Evolutionary conservation across 2,888 invertebrate species (phyloP), one percentile per base, ranked within the genome.

Genomic region (Lapara coniferarum): DNA sequence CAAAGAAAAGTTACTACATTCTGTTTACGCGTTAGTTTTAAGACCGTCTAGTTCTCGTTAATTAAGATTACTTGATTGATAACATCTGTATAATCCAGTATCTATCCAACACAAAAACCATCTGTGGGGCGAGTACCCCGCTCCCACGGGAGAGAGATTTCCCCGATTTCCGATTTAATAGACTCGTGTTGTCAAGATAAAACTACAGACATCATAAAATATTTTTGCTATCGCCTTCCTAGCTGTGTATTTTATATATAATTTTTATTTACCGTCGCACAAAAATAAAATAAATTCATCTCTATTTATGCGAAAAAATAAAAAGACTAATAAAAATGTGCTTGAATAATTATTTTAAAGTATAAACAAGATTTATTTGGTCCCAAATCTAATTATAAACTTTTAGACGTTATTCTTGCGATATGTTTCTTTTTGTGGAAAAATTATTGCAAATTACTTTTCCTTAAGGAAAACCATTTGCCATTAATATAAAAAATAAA

Each of bases 101-200:
- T 44, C 68, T 30, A 67, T 30, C 56, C 56, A 46, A 53, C 44
- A 63, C 52, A 63, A 68, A 68, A 63, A 63, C 46, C 16, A 30
- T 68, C 63, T 25, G 37, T 44, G 52, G 52, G 51, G 68, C 7
- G 37, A 6, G 14, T 4, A 66, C 66, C 69, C 69, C 30, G 1
- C 30, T 69, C 69, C 66, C 66, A 44, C 16, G 69, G 69, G 69
- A 69, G 37, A 25, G 10, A 58, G 66, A 77, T 75, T 77, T 75
- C 75, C 80, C 79, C 75, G 75, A 77, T 78, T 82, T 82, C 80
- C 76, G 78, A 81, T 82, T 82, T 80, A 79, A 76, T 76, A 76
- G 70, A 74, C 72, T 71, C 72, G 71, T 75, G 37, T 44, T 66
- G 66, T 66, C 58, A 52, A 66, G 66, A 66, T 51, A 66, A 69